Evolutionary conservation across 2,888 invertebrate species (phyloP).

Genomic region (Limenitis camilla): DNA sequence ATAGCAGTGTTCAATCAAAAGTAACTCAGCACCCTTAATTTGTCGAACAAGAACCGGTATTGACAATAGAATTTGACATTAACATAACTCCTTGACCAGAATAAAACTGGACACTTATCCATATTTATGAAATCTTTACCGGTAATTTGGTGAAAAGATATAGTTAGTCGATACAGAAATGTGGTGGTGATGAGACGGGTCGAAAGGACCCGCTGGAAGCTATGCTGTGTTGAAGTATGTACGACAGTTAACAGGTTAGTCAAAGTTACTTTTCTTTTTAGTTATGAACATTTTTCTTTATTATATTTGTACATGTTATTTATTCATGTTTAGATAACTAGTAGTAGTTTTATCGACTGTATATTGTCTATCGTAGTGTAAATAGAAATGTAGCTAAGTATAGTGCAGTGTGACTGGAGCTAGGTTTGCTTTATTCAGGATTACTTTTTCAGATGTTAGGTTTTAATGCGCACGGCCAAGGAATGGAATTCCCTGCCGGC

Average conservation of each 20-base stretch:
- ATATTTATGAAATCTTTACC: constrained; percentile 56
- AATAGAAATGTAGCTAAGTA: too few relatives aligned
- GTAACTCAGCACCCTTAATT: constrained; percentile 63
- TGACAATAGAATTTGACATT: constrained; percentile 61
- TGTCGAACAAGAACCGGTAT: constrained; percentile 56
- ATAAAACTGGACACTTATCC: constrained; percentile 58
- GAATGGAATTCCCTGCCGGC: too few relatives aligned
- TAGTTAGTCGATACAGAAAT: constrained; percentile 44
- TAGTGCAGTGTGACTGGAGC: too few relatives aligned
- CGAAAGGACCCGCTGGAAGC: constrained; percentile 1
- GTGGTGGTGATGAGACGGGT: constrained; percentile 29
- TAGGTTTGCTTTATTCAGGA: too few relatives aligned
- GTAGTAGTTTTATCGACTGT: too few relatives aligned
- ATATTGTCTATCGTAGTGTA: too few relatives aligned
- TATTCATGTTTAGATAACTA: too few relatives aligned
- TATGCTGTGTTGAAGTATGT: background rate
- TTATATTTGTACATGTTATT: too few relatives aligned
- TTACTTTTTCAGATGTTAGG: too few relatives aligned
- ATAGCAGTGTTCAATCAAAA: constrained; percentile 11
- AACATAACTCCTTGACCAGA: constrained; percentile 72
- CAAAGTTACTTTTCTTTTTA: too few relatives aligned
- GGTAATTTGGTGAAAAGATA: constrained; percentile 33
- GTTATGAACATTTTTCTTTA: too few relatives aligned
- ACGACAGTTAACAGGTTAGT: constrained; percentile 4
- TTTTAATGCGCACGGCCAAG: too few relatives aligned